Evolutionary conservation across 2,113 vertebrate species (phyloP).

Genomic region (Balaenoptera acutorostrata): DNA sequence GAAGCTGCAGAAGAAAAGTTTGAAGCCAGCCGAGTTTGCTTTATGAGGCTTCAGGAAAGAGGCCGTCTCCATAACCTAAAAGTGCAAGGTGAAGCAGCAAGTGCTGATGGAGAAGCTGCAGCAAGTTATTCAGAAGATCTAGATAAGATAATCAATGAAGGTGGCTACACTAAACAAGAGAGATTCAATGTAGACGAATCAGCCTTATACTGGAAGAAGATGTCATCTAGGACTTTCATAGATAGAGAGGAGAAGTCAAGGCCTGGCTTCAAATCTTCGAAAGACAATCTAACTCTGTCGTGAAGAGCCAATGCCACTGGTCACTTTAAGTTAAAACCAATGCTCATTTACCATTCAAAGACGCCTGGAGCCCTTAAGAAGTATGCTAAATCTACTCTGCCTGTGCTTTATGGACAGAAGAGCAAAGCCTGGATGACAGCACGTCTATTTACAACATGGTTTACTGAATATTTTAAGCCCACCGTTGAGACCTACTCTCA

Average conservation of each 20-base stretch:
- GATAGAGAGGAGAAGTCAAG: neutral
- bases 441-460: neutral
- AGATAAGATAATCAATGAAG: neutral
- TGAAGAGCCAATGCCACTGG: neutral
- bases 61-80: neutral
- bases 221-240: neutral
- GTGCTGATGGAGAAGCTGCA: neutral
- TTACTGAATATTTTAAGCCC: neutral
- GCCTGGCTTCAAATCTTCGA: neutral
- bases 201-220: neutral
- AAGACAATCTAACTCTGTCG: neutral
- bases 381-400: neutral
- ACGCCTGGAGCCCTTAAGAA: neutral
- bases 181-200: neutral
- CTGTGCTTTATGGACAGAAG: neutral
- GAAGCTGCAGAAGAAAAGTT: neutral
- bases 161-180: neutral
- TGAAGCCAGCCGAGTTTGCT: neutral
- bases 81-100: neutral
- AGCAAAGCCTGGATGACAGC: neutral
- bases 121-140: neutral
- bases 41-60: neutral
- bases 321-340: neutral
- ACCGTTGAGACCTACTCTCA: neutral
- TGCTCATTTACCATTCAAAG: neutral